Base-by-base conservation (phyloP, 1,140 invertebrate species). In the Prorops nasuta region DNA sequence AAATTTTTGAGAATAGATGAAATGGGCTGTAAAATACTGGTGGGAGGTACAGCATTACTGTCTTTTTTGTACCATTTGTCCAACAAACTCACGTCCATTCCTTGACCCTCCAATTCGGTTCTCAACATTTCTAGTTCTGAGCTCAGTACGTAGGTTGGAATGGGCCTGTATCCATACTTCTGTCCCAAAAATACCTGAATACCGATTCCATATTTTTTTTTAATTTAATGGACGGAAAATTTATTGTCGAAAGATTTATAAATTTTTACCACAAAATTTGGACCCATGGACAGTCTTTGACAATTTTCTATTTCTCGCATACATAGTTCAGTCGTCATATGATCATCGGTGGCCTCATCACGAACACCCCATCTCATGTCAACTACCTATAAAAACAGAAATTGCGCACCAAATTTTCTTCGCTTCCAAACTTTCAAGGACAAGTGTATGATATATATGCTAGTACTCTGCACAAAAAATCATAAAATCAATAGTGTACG, bases 271-370 rank as follows among this genome's bases (percentile, higher is more conserved):
- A 98, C 94, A 77, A 98, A 98, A 73, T 98, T 98, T 0, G 96
- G 95, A 0, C 96, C 96, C 89, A 98, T 96, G 0, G 95, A 98
- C 0, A 98, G 77, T 12, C 95, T 80, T 74, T 98, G 96, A 72
- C 96, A 98, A 76, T 98, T 98, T 73, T 92, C 88, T 49, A 98
- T 98, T 80, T 98, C 96, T 53, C 91, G 86, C 92, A 98, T 98
- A 69, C 96, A 98, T 0, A 98, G 83, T 65, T 98, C 92, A 0
- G 95, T 98, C 7, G 96, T 98, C 94, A 98, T 96, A 77, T 98
- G 96, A 86, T 98, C 96, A 71, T 98, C 95, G 0, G 95, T 98
- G 0, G 95, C 94, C 77, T 98, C 95, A 66, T 98, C 96, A 64
- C 91, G 80, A 2, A 94, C 89, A 16, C 96, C 96, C 96, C 96